Evolutionary conservation across 2,888 invertebrate genomes (phyloP).

Genomic region (Ophion obscuratus): DNA sequence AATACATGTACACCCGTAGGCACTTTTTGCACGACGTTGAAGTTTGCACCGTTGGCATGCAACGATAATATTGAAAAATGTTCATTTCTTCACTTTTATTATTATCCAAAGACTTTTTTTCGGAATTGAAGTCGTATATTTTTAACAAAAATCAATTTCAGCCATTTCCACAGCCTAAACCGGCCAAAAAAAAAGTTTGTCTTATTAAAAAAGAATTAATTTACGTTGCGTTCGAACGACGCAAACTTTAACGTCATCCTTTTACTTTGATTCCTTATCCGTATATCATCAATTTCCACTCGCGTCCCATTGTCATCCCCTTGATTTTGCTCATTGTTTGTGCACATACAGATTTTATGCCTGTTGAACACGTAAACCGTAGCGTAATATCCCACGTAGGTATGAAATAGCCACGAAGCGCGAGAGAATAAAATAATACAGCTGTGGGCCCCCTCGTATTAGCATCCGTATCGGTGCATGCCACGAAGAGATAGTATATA

Average conservation of each 20-base stretch:
- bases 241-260: not conserved
- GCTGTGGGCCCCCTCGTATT: conserved; percentile 26
- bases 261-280: not conserved
- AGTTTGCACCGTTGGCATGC: not conserved
- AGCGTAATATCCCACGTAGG: conserved; percentile 12
- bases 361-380: conserved; percentile 10
- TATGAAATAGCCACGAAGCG: conserved; percentile 26
- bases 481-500: conserved; percentile 58
- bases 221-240: not conserved
- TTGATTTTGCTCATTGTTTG: conserved; percentile 5
- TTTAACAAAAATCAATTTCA: not conserved
- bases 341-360: not conserved
- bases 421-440: conserved; percentile 29
- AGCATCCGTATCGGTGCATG: conserved; percentile 55
- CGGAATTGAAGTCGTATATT: too few relatives aligned
- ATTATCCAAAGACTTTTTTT: not conserved
- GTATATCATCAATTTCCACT: not conserved
- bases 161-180: too few relatives aligned
- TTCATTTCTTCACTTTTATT: not conserved
- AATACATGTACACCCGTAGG: too few relatives aligned
- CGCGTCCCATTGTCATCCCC: not conserved
- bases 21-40: too few relatives aligned
- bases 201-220: not conserved
- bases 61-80: not conserved
- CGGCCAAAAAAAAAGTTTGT: too few relatives aligned